A percentile compares a stretch with the other conserved stretches of the same genome.
These are phyloP conservation scores for Proteles cristata DNA, from an alignment of 2,113 vertebrate genomes.

Conservation along the genomic window DNA sequence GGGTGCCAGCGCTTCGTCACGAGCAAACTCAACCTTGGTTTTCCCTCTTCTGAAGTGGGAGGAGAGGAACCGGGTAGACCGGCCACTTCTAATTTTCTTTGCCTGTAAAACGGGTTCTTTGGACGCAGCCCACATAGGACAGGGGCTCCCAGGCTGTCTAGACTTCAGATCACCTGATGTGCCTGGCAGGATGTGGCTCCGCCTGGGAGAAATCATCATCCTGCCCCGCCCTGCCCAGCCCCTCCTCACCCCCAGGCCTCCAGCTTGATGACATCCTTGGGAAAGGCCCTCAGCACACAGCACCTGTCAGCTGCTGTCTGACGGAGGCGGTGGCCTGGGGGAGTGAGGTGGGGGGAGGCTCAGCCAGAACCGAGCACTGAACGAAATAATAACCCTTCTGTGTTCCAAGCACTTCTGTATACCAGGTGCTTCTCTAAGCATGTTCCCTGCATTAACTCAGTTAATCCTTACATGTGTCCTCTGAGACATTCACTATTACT, in stretches of 20 bases:
- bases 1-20: no score
- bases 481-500: not conserved
- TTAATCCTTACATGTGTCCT: not conserved
- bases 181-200: conserved; percentile 68
- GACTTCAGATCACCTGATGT: conserved; percentile 64
- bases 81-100: conserved; percentile 29
- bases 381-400: not conserved
- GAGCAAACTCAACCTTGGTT: not conserved
- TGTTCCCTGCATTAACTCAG: not conserved
- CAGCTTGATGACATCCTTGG: conserved; percentile 27
- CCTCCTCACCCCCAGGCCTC: conserved; percentile 43
- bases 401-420: not conserved
- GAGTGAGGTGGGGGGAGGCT: not conserved
- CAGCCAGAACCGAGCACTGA: not conserved
- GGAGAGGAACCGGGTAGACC: not conserved
- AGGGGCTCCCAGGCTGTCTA: conserved; percentile 52
- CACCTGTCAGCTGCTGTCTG: conserved; percentile 68
- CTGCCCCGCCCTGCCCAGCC: not conserved
- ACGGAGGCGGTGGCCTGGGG: not conserved
- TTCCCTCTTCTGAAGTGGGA: not conserved
- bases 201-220: not conserved
- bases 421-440: not conserved
- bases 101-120: conserved; percentile 59
- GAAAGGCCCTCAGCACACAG: conserved; percentile 1
- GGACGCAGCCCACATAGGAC: not conserved